Percentiles rank a stretch among this genome's conserved stretches.
phyloP scores from a whole-genome alignment of 2,113 vertebrate species.

The Nothocercus julius region DNA sequence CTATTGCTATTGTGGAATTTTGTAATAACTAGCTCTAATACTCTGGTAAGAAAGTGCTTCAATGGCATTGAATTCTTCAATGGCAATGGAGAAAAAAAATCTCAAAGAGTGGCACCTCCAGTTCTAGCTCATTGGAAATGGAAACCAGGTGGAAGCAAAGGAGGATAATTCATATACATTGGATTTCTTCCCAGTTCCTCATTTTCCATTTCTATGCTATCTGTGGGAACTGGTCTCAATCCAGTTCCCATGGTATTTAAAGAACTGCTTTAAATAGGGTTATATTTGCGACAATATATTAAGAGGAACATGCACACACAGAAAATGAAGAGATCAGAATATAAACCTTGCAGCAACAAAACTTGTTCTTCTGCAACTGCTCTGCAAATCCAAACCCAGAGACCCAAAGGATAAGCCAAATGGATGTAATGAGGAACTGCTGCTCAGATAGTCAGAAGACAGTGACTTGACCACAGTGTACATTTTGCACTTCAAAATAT shows the following conservation, averaged over 20 bases:
- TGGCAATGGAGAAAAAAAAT: not conserved
- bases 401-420: not conserved
- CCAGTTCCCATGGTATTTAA: conserved; percentile 17
- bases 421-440: not conserved
- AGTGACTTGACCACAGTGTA: not conserved
- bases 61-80: not conserved
- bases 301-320: rapidly evolving
- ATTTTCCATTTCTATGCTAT: conserved; percentile 18
- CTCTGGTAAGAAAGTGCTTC: not conserved
- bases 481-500: not conserved
- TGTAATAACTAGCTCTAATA: not conserved
- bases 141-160: not conserved
- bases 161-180: not conserved
- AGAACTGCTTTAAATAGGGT: not conserved
- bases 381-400: not conserved
- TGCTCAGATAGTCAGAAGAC: not conserved
- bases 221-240: conserved; percentile 25
- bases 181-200: conserved; percentile 13
- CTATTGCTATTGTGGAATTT: not conserved
- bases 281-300: not conserved
- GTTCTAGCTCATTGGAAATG: not conserved
- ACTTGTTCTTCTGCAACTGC: not conserved
- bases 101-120: not conserved
- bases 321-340: not conserved
- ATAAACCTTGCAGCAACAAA: not conserved